These are phyloP conservation scores for Ptilonorhynchus violaceus DNA, from an alignment of 2,113 vertebrate species.

Conservation along the genomic window DNA sequence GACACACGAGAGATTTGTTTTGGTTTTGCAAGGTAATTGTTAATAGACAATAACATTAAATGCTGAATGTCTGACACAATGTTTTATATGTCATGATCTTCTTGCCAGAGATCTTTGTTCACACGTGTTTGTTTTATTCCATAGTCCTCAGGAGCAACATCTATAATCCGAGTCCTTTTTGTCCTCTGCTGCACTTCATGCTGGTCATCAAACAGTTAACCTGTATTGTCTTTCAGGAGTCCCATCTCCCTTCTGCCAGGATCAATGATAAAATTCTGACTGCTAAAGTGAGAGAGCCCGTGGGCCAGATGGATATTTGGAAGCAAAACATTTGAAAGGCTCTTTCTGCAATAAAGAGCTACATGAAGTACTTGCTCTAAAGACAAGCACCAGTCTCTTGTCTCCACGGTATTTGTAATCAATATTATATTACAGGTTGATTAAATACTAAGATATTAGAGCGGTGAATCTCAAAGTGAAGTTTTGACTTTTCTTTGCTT, in stretches of 20 bases:
- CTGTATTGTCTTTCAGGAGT: not conserved
- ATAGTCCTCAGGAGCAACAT: not conserved
- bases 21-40: not conserved
- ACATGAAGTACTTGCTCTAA: not conserved
- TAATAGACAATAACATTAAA: not conserved
- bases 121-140: not conserved
- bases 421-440: constrained; percentile 44
- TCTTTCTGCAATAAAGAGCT: constrained; percentile 19
- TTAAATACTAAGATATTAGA: constrained; percentile 49
- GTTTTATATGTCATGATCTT: not conserved
- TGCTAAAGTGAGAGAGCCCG: not conserved
- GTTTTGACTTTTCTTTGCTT: not conserved
- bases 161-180: not conserved
- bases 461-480: not conserved
- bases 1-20: not conserved
- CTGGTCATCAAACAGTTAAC: not conserved
- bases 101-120: not conserved
- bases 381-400: not conserved
- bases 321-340: not conserved
- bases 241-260: not conserved
- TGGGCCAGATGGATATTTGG: constrained; percentile 20
- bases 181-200: not conserved
- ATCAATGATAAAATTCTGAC: constrained; percentile 29
- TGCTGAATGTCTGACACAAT: not conserved
- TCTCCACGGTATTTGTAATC: constrained; percentile 24